These are phyloP conservation scores for Apamea monoglypha DNA, from an alignment of 2,888 invertebrate genomes.

Conservation along the genomic window DNA sequence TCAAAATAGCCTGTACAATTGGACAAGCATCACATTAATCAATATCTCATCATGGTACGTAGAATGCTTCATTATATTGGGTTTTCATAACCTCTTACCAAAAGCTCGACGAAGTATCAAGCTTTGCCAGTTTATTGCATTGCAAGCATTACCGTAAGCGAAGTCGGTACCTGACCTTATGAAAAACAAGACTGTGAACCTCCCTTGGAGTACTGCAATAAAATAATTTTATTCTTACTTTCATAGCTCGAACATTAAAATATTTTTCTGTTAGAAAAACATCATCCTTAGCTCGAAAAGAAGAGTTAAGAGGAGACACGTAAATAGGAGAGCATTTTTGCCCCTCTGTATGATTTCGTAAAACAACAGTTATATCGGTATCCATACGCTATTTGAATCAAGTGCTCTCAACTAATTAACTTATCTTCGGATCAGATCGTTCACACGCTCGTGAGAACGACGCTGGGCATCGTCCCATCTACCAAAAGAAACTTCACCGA, in stretches of 20 bases:
- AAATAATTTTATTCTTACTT: not conserved
- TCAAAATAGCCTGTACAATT: not conserved
- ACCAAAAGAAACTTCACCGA: conserved; percentile 59
- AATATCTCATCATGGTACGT: not conserved
- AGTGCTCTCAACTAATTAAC: conserved; percentile 60
- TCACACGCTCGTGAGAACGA: conserved; percentile 65
- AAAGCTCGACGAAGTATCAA: not conserved
- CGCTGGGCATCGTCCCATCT: conserved; percentile 63
- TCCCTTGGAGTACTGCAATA: not conserved
- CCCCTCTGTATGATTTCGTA: not conserved
- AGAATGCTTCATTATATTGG: not conserved
- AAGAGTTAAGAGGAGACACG: not conserved
- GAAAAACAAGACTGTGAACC: not conserved
- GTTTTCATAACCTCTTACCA: not conserved
- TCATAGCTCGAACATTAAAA: not conserved
- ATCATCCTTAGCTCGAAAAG: not conserved
- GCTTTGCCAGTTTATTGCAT: not conserved
- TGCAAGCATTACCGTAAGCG: not conserved
- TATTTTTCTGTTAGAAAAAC: not conserved
- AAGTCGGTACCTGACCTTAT: not conserved
- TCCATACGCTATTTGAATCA: conserved; percentile 45
- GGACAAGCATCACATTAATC: conserved; percentile 1
- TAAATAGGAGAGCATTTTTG: not conserved
- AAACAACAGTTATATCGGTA: conserved; percentile 37
- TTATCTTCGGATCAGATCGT: conserved; percentile 61